These are phyloP conservation scores for Miniopterus natalensis DNA, from an alignment of 2,113 vertebrate genomes.

Conservation along the genomic window DNA sequence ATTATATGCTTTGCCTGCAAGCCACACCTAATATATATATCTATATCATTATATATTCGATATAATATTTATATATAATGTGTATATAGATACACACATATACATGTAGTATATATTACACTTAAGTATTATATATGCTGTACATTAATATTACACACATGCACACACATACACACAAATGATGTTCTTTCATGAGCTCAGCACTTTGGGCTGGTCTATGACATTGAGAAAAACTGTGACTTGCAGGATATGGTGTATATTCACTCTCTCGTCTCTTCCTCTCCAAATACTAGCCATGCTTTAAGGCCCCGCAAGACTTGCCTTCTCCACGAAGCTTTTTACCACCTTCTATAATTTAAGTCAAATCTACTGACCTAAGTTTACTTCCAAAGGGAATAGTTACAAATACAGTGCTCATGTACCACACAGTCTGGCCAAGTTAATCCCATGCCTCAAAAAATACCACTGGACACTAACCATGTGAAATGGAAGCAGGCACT, in stretches of 20 bases:
- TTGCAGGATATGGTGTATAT: not conserved
- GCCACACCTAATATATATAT: not conserved
- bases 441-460: not conserved
- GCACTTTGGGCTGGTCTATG: not conserved
- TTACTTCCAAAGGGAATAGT: not conserved
- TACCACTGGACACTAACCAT: not conserved
- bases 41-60: not conserved
- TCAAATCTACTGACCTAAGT: not conserved
- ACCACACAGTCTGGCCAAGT: not conserved
- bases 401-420: not conserved
- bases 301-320: not conserved
- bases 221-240: conserved; percentile 17
- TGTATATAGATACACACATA: not conserved
- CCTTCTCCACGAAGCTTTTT: not conserved
- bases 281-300: not conserved
- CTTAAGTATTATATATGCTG: not conserved
- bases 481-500: not conserved
- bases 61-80: not conserved
- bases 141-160: not conserved
- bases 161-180: not conserved
- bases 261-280: not conserved
- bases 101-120: not conserved
- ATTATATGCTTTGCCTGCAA: not conserved
- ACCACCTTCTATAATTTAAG: not conserved
- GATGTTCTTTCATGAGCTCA: not conserved